Evolutionary conservation across 2,113 vertebrate genomes (phyloP).

Genomic region (Mobula hypostoma): DNA sequence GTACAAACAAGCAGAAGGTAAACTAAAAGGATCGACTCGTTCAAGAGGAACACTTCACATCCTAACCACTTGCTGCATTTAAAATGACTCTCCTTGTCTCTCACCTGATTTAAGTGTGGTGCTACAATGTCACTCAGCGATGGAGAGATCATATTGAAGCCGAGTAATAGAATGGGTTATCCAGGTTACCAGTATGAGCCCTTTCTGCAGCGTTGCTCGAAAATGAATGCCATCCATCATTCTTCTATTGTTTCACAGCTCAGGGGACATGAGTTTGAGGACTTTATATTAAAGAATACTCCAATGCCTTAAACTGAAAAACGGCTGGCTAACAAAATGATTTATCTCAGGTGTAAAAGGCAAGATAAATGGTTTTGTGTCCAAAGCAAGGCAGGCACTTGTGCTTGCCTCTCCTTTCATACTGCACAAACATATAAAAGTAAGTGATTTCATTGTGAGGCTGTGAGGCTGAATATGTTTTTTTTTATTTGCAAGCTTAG

Average conservation of each 20-base stretch:
- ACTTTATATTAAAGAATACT: slow-evolving; percentile 20
- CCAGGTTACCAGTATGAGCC: background rate
- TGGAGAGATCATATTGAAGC: slow-evolving; percentile 14
- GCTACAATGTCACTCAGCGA: background rate
- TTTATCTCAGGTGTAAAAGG: background rate
- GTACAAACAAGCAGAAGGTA: background rate
- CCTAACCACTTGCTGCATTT: background rate
- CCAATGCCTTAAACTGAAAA: background rate
- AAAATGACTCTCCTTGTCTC: background rate
- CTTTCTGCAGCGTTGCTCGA: background rate
- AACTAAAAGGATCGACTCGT: background rate
- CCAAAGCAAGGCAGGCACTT: background rate
- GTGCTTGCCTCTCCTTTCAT: background rate
- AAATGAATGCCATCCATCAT: slow-evolving; percentile 21
- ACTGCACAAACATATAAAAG: background rate
- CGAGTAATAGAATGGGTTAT: background rate
- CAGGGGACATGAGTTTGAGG: background rate
- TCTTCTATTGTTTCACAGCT: background rate
- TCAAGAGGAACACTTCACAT: background rate
- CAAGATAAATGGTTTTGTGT: background rate
- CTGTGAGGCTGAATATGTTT: background rate
- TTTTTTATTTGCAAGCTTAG: background rate
- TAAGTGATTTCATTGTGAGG: background rate
- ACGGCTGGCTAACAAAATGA: slow-evolving; percentile 32
- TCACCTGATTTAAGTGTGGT: background rate